A percentile compares a stretch with the other conserved stretches of the same genome.
These are phyloP conservation scores for Strigamia maritima DNA, from an alignment of 2,888 invertebrate species.

Conservation along the genomic window DNA sequence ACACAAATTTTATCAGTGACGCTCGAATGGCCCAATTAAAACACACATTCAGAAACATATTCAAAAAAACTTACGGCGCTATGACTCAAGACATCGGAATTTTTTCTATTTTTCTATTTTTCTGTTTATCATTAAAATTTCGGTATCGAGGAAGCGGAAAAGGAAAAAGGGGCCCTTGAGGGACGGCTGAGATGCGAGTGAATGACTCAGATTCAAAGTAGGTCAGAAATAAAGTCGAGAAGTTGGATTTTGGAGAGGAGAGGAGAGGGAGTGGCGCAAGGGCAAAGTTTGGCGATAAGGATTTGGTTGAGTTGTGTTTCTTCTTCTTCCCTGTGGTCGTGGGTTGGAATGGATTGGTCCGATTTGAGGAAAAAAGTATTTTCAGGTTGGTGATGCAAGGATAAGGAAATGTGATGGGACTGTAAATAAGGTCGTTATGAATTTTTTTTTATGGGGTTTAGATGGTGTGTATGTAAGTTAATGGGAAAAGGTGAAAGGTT, in stretches of 20 bases:
- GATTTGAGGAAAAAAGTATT: not conserved
- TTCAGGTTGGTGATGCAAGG: conserved; percentile 17
- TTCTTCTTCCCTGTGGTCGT: not conserved
- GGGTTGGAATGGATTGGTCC: too few species aligned
- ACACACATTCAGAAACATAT: too few species aligned
- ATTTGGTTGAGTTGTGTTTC: not conserved
- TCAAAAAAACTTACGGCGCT: too few species aligned
- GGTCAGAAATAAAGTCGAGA: not conserved
- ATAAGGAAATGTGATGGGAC: conserved; percentile 21
- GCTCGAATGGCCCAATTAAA: too few species aligned
- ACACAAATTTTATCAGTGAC: conserved; percentile 11
- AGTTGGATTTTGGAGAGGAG: too few species aligned
- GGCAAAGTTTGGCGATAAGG: not conserved
- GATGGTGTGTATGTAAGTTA: not conserved
- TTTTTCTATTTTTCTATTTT: too few species aligned
- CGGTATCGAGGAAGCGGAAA: conserved; percentile 7
- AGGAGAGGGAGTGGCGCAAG: not conserved
- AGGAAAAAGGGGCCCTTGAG: not conserved
- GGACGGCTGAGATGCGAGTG: not conserved
- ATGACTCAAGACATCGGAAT: too few species aligned
- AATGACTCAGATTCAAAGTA: not conserved
- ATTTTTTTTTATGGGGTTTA: not conserved
- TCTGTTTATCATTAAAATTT: too few species aligned
- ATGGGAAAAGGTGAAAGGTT: not conserved
- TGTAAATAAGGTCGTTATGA: not conserved